These are phyloP conservation scores for Euwallacea fornicatus DNA, from an alignment of 1,140 invertebrate genomes.

Conservation along the genomic window DNA sequence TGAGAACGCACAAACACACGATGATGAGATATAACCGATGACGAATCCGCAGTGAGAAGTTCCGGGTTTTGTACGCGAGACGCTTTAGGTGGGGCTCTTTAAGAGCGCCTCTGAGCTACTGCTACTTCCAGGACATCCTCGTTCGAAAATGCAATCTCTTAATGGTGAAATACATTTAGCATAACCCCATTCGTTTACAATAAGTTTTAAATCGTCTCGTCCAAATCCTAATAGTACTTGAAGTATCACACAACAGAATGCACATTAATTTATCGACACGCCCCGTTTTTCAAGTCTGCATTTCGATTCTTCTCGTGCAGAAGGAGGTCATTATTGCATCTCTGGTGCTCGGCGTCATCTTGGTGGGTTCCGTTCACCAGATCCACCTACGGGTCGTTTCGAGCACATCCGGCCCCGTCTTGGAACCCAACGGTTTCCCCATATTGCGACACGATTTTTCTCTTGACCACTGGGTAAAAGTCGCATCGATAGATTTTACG, in stretches of 20 bases:
- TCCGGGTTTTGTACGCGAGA: too few relatives aligned
- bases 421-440: slow-evolving; percentile 28
- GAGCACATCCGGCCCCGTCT: slow-evolving; percentile 32
- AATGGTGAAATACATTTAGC: too few relatives aligned
- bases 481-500: slow-evolving; percentile 10
- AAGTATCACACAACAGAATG: slow-evolving; percentile 22
- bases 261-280: slow-evolving; percentile 31
- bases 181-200: not conserved
- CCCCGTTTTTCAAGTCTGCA: slow-evolving; percentile 21
- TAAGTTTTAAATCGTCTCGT: slow-evolving; percentile 7
- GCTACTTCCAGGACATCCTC: too few relatives aligned
- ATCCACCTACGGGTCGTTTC: slow-evolving; percentile 33
- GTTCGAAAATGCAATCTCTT: too few relatives aligned
- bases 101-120: too few relatives aligned
- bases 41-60: too few relatives aligned
- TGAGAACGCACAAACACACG: too few relatives aligned
- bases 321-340: slow-evolving; percentile 39
- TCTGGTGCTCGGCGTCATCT: slow-evolving; percentile 24
- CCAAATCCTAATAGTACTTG: slow-evolving; percentile 16
- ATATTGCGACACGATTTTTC: slow-evolving; percentile 25
- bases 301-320: slow-evolving; percentile 11
- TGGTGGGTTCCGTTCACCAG: slow-evolving; percentile 36
- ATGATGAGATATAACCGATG: too few relatives aligned
- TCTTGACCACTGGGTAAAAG: slow-evolving; percentile 16
- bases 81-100: too few relatives aligned